Conservation (phyloP, 2,797 vertebrate genomes). For the Anguilla anguilla region DNA sequence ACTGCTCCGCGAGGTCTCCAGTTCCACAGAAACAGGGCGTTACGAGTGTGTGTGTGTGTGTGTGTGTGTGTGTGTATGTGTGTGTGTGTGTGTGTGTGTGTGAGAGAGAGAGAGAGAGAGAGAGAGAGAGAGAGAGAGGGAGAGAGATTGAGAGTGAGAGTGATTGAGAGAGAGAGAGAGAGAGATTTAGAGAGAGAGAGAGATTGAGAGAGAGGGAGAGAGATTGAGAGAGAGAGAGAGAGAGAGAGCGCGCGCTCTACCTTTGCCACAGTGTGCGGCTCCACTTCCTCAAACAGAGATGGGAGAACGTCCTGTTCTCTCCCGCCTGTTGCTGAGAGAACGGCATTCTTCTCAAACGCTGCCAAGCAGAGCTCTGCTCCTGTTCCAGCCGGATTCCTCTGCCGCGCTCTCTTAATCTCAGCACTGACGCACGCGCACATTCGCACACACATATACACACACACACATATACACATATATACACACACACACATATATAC, state of each 20-base stretch:
- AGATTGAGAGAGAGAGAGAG: background rate
- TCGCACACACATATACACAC: background rate
- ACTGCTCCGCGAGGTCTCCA: background rate
- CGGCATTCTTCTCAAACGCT: background rate
- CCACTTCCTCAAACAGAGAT: conserved; percentile 11
- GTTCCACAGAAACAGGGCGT: background rate
- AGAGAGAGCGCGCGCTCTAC: background rate
- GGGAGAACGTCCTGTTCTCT: conserved; percentile 18
- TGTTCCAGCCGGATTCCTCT: background rate
- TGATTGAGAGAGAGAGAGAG: too few relatives aligned
- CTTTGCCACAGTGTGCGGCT: background rate
- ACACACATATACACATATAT: background rate
- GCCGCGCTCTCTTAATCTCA: background rate
- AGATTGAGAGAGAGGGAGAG: background rate
- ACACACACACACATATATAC: background rate
- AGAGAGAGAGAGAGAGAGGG: too few relatives aligned
- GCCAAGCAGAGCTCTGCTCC: background rate
- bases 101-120: too few relatives aligned
- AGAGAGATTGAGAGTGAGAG: too few relatives aligned
- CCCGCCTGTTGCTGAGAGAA: background rate
- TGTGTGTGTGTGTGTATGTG: too few relatives aligned
- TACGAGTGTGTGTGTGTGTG: background rate
- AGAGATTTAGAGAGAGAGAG: background rate
- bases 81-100: too few relatives aligned
- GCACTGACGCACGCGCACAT: background rate